Evolutionary conservation across 2,888 invertebrate species (phyloP).

Genomic region (Mythimna impura): DNA sequence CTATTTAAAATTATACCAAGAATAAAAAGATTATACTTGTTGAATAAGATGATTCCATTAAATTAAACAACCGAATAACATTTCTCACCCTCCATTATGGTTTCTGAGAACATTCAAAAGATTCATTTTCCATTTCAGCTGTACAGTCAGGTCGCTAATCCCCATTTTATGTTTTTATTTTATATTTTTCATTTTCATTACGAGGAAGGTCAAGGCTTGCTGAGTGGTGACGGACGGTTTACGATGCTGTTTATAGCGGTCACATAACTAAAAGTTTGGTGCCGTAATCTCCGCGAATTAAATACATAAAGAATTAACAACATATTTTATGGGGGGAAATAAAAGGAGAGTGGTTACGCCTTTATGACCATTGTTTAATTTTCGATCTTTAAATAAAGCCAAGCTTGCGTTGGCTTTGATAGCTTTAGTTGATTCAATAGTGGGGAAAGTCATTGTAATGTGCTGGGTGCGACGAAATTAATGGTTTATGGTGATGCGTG

Average conservation of each 20-base stretch:
- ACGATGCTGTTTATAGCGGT: conserved; percentile 73
- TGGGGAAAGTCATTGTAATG: neutral
- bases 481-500: neutral
- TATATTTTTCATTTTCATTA: conserved; percentile 72
- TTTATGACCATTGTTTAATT: conserved; percentile 5
- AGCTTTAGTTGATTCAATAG: neutral
- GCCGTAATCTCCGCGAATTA: conserved; percentile 71
- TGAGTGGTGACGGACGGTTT: conserved; percentile 71
- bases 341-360: conserved; percentile 36
- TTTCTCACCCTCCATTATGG: conserved; percentile 28
- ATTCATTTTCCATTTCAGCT: conserved; percentile 55
- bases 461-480: neutral
- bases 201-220: conserved; percentile 56
- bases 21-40: neutral
- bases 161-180: conserved; percentile 68
- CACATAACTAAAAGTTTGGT: conserved; percentile 65
- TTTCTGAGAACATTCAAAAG: conserved; percentile 39
- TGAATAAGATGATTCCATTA: conserved; percentile 19
- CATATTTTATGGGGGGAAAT: conserved; percentile 51
- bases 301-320: conserved; percentile 66
- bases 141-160: conserved; percentile 63
- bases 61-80: conserved; percentile 19
- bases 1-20: neutral
- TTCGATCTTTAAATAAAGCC: neutral
- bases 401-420: neutral